Conservation (phyloP, 2,113 vertebrate genomes). For the Cygnus atratus region DNA sequence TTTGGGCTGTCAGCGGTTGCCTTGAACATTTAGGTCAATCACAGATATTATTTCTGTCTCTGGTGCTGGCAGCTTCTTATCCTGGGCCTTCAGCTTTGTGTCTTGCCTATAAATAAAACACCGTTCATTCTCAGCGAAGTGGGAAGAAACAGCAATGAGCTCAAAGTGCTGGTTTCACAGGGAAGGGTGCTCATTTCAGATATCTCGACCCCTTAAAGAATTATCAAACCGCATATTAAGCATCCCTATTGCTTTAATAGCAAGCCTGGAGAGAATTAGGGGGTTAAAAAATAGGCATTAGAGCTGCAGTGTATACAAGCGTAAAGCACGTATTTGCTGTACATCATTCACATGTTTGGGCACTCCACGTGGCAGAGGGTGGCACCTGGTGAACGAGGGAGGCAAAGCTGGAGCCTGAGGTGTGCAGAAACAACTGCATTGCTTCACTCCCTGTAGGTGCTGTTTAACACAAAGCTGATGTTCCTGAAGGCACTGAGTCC, state of each 20-base stretch:
- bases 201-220: background rate
- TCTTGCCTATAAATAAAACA: slow-evolving; percentile 39
- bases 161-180: background rate
- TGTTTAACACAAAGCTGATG: background rate
- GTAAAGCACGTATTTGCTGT: background rate
- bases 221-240: background rate
- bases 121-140: background rate
- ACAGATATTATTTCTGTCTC: slow-evolving; percentile 51
- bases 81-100: slow-evolving; percentile 36
- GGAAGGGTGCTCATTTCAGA: background rate
- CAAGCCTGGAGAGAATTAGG: background rate
- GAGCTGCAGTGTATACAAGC: background rate
- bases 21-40: slow-evolving; percentile 63
- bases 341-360: background rate
- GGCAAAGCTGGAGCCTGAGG: background rate
- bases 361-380: accelerated
- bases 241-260: background rate
- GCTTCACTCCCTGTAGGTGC: background rate
- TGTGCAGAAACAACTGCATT: background rate
- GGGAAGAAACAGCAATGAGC: background rate
- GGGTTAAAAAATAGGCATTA: background rate
- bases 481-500: background rate
- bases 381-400: background rate
- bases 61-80: slow-evolving; percentile 13
- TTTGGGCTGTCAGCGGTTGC: background rate